Base-by-base conservation (phyloP, 2,797 vertebrate genomes). In the Leptatherina wallacei region DNA sequence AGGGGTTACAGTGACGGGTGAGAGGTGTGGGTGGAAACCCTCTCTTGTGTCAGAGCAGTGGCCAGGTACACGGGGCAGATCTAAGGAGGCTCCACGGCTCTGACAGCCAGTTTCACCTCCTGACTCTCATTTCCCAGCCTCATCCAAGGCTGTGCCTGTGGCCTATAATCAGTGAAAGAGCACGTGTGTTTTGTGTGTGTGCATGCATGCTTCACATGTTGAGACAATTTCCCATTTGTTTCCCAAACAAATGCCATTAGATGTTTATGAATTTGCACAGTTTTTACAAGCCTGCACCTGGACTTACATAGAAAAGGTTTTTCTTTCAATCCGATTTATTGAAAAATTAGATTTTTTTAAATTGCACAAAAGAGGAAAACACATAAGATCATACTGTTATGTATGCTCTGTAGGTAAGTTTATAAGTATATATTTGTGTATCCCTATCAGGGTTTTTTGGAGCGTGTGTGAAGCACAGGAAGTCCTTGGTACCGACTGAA, bases 401-500 rank as follows among this genome's bases (percentile, higher is more conserved):
- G 30, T 65, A 40, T 42, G 52, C 32, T 54, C 6, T 58, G 3
- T 1, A 22, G 18, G n/a, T 1, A 1, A 55, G 52, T 69, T 16
- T 66, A 47, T 54, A 49, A 51, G 13, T 69, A 13, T 68, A 24
- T 73, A 52, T 84, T 59, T 69, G 44, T 78, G 38, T n/a, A 0
- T 63, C 35, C 59, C 69, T 7, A 27, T 78, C 40, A 58, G 33
- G 40, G 69, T 69, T 55, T 69, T 55, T 80, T 47, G 69, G 64
- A 65, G 66, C 64, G 27, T 61, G 68, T 80, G 59, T 66, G 54
- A 73, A 80, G 47, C 71, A 62, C 32, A 61, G 78, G 77, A 74
- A 85, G 91, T 91, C 90, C 91, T 93, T 91, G 89, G 86, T 90
- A 86, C 69, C 60, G 85, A 88, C 87, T 82, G 88, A 85, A 85